These are phyloP conservation scores for Rhinopomastus cyanomelas DNA, from an alignment of 2,113 vertebrate species.

Conservation along the genomic window DNA sequence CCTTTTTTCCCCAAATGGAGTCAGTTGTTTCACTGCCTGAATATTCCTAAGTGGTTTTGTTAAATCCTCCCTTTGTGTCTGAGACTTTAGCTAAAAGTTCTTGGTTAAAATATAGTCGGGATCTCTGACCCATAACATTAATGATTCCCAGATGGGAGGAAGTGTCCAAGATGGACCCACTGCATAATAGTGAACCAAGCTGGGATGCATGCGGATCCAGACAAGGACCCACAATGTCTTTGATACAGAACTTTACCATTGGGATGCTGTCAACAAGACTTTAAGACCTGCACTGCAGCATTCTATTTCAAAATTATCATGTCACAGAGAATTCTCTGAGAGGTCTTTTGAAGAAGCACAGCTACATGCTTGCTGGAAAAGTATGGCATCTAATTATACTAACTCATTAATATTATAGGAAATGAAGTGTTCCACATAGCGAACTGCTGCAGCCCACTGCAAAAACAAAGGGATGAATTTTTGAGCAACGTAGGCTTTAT, in stretches of 20 bases:
- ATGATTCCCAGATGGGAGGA: too few species aligned
- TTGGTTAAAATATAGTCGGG: too few species aligned
- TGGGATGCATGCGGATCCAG: too few species aligned
- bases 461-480: not conserved
- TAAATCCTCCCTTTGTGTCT: too few species aligned
- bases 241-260: constrained; percentile 10
- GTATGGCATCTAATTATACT: not conserved
- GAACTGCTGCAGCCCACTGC: not conserved
- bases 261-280: not conserved
- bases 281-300: constrained; percentile 27
- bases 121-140: too few species aligned
- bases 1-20: too few species aligned
- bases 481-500: not conserved
- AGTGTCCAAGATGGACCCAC: too few species aligned
- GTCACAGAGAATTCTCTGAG: not conserved
- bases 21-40: too few species aligned
- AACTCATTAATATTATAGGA: not conserved
- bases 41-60: too few species aligned
- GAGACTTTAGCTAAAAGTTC: too few species aligned
- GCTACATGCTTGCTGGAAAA: not conserved
- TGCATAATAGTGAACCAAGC: too few species aligned
- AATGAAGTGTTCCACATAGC: not conserved
- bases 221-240: not conserved
- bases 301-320: constrained; percentile 35
- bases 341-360: not conserved